Evolutionary conservation across 1,140 invertebrate genomes (phyloP).

Genomic region (Lucilia cuprina): DNA sequence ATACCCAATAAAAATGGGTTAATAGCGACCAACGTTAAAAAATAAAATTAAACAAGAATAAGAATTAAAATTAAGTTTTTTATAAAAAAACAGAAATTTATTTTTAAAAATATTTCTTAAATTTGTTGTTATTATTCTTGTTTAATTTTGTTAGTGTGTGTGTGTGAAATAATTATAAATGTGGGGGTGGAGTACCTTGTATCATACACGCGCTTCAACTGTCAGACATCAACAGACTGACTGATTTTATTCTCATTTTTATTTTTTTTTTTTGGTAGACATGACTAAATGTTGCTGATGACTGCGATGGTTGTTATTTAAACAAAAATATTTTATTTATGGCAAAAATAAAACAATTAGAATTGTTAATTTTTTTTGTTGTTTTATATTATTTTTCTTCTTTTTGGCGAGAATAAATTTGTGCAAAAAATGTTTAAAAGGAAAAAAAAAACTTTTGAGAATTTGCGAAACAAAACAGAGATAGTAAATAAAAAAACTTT

Average conservation of each 20-base stretch:
- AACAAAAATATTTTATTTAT: background rate
- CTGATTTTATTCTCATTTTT: background rate
- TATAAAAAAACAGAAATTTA: background rate
- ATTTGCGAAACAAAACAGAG: background rate
- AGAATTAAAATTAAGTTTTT: background rate
- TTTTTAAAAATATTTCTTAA: background rate
- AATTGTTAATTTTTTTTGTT: background rate
- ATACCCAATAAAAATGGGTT: no score
- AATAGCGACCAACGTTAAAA: background rate
- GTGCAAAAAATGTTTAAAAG: background rate
- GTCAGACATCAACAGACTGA: background rate
- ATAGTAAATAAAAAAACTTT: no score
- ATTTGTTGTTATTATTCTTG: background rate
- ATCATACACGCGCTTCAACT: constrained; percentile 30
- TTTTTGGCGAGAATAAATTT: background rate
- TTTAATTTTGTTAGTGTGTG: background rate
- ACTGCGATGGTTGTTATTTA: background rate
- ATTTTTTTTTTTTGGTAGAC: background rate
- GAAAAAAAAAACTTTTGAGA: background rate
- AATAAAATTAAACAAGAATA: no score
- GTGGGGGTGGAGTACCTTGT: background rate
- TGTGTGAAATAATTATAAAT: constrained; percentile 21
- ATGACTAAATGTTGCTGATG: background rate
- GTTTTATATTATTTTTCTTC: background rate
- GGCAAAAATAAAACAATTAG: background rate